These are phyloP conservation scores for Setophaga coronata DNA, from an alignment of 2,113 vertebrate species.

Conservation along the genomic window DNA sequence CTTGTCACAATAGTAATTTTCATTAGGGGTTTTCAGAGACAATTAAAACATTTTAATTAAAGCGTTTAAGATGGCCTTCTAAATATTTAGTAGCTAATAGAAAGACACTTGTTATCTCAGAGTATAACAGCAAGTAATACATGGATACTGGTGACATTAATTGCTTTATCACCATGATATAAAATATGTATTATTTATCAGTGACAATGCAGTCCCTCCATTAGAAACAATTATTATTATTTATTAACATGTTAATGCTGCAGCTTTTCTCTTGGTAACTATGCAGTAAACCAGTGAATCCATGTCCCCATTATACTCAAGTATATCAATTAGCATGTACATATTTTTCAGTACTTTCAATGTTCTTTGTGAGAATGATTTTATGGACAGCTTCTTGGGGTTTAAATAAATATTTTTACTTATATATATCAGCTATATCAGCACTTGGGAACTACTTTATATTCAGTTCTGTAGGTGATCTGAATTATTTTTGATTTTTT, in stretches of 20 bases:
- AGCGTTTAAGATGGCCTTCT: background rate
- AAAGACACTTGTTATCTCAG: background rate
- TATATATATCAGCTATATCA: background rate
- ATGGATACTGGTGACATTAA: background rate
- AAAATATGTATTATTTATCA: background rate
- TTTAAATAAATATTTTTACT: background rate
- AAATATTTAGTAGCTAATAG: background rate
- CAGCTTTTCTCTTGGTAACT: background rate
- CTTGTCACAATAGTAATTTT: background rate
- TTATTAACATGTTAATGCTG: background rate
- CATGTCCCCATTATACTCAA: background rate
- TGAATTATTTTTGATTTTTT: background rate
- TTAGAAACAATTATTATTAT: background rate
- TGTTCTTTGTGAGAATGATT: background rate
- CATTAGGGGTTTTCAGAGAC: background rate
- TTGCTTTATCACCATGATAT: background rate
- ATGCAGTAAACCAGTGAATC: background rate
- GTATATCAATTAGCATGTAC: too few species aligned
- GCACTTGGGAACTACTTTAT: background rate
- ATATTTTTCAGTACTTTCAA: background rate
- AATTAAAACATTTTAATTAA: background rate
- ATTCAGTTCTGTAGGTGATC: background rate
- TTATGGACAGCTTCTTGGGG: background rate
- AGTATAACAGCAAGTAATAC: background rate
- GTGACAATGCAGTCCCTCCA: background rate